A percentile compares a stretch with the other conserved stretches of the same genome.
Evolutionary conservation across 2,113 vertebrate species (phyloP).

Genomic region (Xenopus borealis): DNA sequence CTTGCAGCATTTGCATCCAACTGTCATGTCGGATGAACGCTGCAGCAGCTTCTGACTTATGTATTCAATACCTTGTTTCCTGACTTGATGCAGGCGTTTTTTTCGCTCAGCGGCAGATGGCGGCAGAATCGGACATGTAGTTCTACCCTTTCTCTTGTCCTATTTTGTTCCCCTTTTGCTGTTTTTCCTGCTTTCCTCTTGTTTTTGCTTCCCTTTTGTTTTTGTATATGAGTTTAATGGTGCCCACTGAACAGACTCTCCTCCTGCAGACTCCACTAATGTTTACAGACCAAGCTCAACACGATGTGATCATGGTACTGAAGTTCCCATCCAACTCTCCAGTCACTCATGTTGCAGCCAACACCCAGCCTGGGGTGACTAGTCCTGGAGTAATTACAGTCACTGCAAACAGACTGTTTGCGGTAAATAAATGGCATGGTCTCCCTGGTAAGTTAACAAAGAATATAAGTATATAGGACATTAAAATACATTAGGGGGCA

Average conservation of each 20-base stretch:
- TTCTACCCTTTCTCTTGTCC: constrained; percentile 69
- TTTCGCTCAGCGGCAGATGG: too few relatives aligned
- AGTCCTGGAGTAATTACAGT: constrained; percentile 89
- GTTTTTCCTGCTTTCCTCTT: constrained; percentile 36
- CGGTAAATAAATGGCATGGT: constrained; percentile 96
- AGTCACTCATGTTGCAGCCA: constrained; percentile 88
- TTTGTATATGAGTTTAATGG: constrained; percentile 57
- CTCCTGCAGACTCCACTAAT: constrained; percentile 97
- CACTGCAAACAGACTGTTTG: constrained; percentile 92
- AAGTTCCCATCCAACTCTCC: constrained; percentile 99
- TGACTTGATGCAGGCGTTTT: too few relatives aligned
- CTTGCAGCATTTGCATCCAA: too few relatives aligned
- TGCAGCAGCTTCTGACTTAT: too few relatives aligned
- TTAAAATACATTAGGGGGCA: too few relatives aligned
- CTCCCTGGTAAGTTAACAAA: constrained; percentile 77
- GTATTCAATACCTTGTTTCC: too few relatives aligned
- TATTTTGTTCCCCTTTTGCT: constrained; percentile 35
- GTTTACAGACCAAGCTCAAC: constrained; percentile 98
- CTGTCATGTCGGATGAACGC: too few relatives aligned
- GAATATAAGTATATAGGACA: too few relatives aligned
- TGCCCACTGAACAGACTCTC: constrained; percentile 91
- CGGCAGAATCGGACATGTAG: too few relatives aligned
- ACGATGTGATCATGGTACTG: constrained; percentile 98
- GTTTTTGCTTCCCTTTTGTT: constrained; percentile 56
- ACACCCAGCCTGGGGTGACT: constrained; percentile 85